Percentiles rank a stretch among this genome's conserved stretches.
These are phyloP conservation scores for Sarcophaga variegata DNA, from an alignment of 2,888 invertebrate species.

Conservation along the genomic window DNA sequence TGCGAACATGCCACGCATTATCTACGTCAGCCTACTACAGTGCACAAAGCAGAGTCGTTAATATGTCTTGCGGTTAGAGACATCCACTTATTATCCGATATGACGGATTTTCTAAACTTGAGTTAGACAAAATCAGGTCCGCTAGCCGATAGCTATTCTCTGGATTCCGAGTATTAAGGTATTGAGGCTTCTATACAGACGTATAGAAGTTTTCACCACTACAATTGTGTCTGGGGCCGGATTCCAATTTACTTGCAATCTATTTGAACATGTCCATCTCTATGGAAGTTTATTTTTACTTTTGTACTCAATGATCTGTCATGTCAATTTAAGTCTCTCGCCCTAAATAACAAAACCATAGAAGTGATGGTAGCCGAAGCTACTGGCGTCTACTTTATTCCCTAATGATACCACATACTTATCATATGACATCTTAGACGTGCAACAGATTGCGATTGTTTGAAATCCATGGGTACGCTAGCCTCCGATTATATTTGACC, in stretches of 20 bases:
- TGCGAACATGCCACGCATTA: too few relatives aligned
- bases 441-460: too few relatives aligned
- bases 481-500: too few relatives aligned
- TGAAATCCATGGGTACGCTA: too few relatives aligned
- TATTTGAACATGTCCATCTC: background rate
- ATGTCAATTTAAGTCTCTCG: slow-evolving; percentile 64
- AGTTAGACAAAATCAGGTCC: slow-evolving; percentile 36
- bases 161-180: slow-evolving; percentile 30
- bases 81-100: slow-evolving; percentile 11
- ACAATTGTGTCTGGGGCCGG: slow-evolving; percentile 23
- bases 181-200: slow-evolving; percentile 9
- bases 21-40: slow-evolving; percentile 73
- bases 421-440: background rate
- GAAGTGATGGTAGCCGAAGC: slow-evolving; percentile 72
- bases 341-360: slow-evolving; percentile 74
- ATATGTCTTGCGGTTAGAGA: slow-evolving; percentile 4
- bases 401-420: slow-evolving; percentile 51
- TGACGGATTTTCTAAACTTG: background rate
- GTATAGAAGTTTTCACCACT: slow-evolving; percentile 23
- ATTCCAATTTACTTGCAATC: background rate
- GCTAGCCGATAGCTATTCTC: slow-evolving; percentile 21
- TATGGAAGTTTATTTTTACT: slow-evolving; percentile 43
- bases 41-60: slow-evolving; percentile 49
- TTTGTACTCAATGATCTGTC: slow-evolving; percentile 73
- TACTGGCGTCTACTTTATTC: slow-evolving; percentile 7